Evolutionary conservation across 2,797 vertebrate genomes (phyloP), one percentile per base, ranked within the genome.

Genomic region (Enoplosus armatus): DNA sequence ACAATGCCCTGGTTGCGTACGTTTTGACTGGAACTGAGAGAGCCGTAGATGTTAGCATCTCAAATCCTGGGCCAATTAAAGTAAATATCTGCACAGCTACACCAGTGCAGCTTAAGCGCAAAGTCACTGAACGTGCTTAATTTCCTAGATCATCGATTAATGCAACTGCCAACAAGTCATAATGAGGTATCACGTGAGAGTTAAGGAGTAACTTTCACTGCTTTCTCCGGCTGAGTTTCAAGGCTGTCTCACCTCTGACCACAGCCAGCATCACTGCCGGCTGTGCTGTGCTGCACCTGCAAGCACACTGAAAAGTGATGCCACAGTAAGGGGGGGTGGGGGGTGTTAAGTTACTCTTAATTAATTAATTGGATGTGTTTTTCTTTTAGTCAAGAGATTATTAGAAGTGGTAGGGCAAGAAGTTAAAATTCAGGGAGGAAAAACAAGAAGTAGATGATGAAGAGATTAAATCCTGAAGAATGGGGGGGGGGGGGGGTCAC

Each of bases 141-240:
- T 26, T 6, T 43, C 14, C 18, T 10, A 12, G 12, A 73, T 62
- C 8, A 72, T 20, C 65, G 29, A 4, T 29, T 3, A 24, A 7
- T 51, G 24, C 26, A 18, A 7, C 16, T 27, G 41, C 47, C 15
- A 59, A n/a, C n/a, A 22, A 54, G 47, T 48, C 15, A 31, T 6
- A 41, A 24, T 39, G 20, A 55, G n/a, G 12, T 6, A 69, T 6
- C 8, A 24, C 24, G 9, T 50, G 27, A 43, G 37, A 33, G 48
- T 43, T 12, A 39, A 8, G 6, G 8, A 33, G 6, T 35, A 26
- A 54, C 5, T 56, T 65, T 72, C 35, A 51, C 43, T 72, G 76
- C 45, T 53, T 35, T 50, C 35, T 64, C 26, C 60, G 29, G 68
- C 18, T 59, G 16, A 69, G n/a, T 31, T 64, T 61, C 4, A 68